Conservation (phyloP, 1,140 invertebrate genomes). For the Eumaeus atala region DNA sequence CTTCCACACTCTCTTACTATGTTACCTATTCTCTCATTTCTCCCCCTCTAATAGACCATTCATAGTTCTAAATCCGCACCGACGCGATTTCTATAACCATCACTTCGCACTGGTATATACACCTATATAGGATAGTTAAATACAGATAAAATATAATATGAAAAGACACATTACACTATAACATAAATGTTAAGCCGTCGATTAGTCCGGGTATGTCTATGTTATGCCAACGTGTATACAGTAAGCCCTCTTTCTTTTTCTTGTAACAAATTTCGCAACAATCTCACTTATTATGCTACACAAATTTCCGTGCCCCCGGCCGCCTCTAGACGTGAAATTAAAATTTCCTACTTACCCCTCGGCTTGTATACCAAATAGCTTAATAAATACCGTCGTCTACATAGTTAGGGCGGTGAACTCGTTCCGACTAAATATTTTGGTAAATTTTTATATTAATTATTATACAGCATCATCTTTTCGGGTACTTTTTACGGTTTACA, state of each 20-base stretch:
- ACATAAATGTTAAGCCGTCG: neutral
- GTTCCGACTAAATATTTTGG: conserved; percentile 13
- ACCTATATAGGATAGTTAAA: too few species aligned
- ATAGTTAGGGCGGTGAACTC: conserved; percentile 27
- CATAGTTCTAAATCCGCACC: too few species aligned
- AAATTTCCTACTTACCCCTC: conserved; percentile 68
- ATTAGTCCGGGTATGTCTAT: conserved; percentile 29
- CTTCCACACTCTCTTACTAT: too few species aligned
- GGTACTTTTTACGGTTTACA: too few species aligned
- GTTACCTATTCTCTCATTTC: too few species aligned
- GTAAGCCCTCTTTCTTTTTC: conserved; percentile 70
- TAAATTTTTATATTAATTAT: conserved; percentile 1
- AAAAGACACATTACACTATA: too few species aligned
- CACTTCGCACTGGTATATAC: too few species aligned
- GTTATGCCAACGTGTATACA: conserved; percentile 27
- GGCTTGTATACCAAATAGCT: conserved; percentile 55
- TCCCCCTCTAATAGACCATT: too few species aligned
- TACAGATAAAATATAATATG: neutral
- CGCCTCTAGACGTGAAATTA: conserved; percentile 66
- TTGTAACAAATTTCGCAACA: conserved; percentile 74
- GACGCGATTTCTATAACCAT: too few species aligned
- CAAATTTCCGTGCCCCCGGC: conserved; percentile 65
- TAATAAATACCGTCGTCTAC: conserved; percentile 64
- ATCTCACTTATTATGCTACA: conserved; percentile 74
- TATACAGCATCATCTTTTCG: neutral